A percentile compares a stretch with the other conserved stretches of the same genome.
phyloP scores from a whole-genome alignment of 1,140 invertebrate species.

The Conus betulinus region DNA sequence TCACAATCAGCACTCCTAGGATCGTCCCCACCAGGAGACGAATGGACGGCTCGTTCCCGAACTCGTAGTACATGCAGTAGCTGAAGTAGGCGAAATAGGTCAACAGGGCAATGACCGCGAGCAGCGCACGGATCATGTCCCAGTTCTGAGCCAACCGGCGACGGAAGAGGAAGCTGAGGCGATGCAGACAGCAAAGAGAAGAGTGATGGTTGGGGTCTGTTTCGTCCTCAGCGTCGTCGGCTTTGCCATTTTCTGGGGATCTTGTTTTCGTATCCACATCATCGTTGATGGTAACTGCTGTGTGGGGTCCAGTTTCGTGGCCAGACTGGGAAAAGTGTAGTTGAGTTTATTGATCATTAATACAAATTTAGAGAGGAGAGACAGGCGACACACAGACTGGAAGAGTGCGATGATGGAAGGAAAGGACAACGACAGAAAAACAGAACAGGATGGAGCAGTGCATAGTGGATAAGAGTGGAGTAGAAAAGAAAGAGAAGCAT shows the following conservation, averaged over 20 bases:
- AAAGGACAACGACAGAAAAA: too few species aligned
- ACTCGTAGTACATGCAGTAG: constrained; percentile 28
- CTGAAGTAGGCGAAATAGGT: constrained; percentile 9
- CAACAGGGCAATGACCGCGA: not conserved
- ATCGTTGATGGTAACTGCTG: too few species aligned
- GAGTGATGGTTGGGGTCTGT: not conserved
- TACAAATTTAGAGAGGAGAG: too few species aligned
- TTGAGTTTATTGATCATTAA: too few species aligned
- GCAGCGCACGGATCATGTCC: not conserved
- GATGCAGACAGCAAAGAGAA: not conserved
- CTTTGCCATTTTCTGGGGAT: too few species aligned
- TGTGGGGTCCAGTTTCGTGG: too few species aligned
- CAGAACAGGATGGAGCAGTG: too few species aligned
- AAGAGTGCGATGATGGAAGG: too few species aligned
- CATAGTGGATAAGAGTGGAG: not conserved
- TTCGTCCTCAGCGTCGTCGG: not conserved
- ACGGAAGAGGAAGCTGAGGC: not conserved
- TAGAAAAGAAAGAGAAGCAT: too few species aligned
- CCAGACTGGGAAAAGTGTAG: too few species aligned
- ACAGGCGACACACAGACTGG: too few species aligned
- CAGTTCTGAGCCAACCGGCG: not conserved
- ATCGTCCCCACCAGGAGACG: constrained; percentile 18
- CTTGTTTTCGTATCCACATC: too few species aligned
- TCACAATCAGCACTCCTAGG: not conserved
- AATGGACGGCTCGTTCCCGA: constrained; percentile 16